Evolutionary conservation across 2,113 vertebrate species (phyloP).

Genomic region (Colossoma macropomum): DNA sequence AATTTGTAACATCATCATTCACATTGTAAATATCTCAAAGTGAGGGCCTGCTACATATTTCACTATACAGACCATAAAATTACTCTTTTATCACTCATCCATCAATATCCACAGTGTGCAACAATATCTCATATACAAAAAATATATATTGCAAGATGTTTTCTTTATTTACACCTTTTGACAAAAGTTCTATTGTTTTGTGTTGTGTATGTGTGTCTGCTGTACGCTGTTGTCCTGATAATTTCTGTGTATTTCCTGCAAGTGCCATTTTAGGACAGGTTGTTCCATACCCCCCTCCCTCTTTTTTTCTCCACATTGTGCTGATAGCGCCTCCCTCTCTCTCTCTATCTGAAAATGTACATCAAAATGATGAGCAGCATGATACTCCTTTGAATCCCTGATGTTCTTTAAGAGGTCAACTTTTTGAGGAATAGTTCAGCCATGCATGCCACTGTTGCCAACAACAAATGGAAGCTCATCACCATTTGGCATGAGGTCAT

Average conservation of each 20-base stretch:
- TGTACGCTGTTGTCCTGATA: constrained; percentile 38
- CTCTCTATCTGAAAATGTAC: constrained; percentile 24
- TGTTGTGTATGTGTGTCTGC: constrained; percentile 42
- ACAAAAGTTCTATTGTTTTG: constrained; percentile 47
- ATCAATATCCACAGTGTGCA: constrained; percentile 66
- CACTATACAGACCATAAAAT: constrained; percentile 65
- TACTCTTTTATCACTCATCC: constrained; percentile 62
- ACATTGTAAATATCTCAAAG: constrained; percentile 64
- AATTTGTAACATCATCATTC: constrained; percentile 70
- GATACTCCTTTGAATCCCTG: constrained; percentile 43
- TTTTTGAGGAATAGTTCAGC: constrained; percentile 7
- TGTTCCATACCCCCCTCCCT: neutral
- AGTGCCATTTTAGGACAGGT: constrained; percentile 30
- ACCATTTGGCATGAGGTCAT: neutral
- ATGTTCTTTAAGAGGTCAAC: constrained; percentile 45
- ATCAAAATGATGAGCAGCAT: constrained; percentile 43
- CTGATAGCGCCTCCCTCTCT: constrained; percentile 30
- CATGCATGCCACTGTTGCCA: neutral
- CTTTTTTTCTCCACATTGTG: constrained; percentile 26
- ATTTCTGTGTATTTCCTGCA: constrained; percentile 34
- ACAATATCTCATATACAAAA: constrained; percentile 67
- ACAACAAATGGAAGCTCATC: neutral
- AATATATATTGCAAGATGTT: constrained; percentile 68
- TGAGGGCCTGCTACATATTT: constrained; percentile 63
- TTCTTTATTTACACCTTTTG: constrained; percentile 72